Evolutionary conservation across 2,797 vertebrate genomes (phyloP), one percentile per base, ranked within the genome.

Genomic region (Erithacus rubecula): DNA sequence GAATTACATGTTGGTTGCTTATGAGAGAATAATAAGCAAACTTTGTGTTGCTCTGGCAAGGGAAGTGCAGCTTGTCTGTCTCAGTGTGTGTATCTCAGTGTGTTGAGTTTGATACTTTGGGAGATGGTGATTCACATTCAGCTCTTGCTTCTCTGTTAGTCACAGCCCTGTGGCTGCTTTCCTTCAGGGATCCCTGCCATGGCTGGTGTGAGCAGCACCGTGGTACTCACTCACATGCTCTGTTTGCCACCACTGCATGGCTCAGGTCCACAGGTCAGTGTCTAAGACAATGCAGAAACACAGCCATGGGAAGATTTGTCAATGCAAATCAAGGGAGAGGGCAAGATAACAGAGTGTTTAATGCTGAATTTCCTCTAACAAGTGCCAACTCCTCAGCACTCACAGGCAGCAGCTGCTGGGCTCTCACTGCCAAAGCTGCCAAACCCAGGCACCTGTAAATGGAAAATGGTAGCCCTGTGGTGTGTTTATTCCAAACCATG

Each of bases 151-250:
- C 44, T 80, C 1, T 1, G 9, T 43, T 69, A 71, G 41, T n/a
- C 36, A 18, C 26, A 16, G 58, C 30, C 11, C 56, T 44, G 53
- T 3, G 3, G 49, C 24, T 9, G 6, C 15, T 90, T 68, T 71
- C 34, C 29, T 81, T 68, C 43, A 55, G 44, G 62, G 30, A 47
- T 69, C 64, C 10, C 13, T 68, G 44, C 43, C 0, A 0, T 5
- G 32, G 27, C 47, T 52, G 52, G 8, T 55, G 43, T 34, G 39
- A 76, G 47, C 46, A 87, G 68, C 16, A 23, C 36, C 74, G 59
- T 7, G 1, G 10, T 52, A 3, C 5, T 6, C 1, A 2, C 19
- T 71, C 15, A 12, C 19, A 13, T 0, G 0, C 12, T 55, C 41
- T n/a, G 18, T 17, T 16, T 72, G 37, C 59, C 37, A 32, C 41